Evolutionary conservation across 2,113 vertebrate genomes (phyloP).

Genomic region (Macquaria ambigua): DNA sequence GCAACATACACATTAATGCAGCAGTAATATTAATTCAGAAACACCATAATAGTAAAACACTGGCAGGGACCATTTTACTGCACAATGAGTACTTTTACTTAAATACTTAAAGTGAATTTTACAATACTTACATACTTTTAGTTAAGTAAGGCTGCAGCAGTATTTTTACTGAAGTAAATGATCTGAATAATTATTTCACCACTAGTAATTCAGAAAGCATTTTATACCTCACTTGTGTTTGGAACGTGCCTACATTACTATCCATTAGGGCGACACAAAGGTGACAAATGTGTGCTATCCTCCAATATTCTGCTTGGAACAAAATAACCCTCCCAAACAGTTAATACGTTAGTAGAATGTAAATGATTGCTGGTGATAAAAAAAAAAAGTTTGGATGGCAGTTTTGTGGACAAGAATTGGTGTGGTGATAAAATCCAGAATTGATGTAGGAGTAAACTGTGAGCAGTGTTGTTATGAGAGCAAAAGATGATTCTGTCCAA

Average conservation of each 20-base stretch:
- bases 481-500: not conserved
- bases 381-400: not conserved
- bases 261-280: not conserved
- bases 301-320: not conserved
- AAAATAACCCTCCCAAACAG: not conserved
- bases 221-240: not conserved
- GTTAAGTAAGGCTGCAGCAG: not conserved
- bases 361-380: slow-evolving; percentile 4
- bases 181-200: not conserved
- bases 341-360: not conserved
- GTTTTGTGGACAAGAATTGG: not conserved
- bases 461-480: not conserved
- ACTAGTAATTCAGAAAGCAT: not conserved
- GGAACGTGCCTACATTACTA: not conserved
- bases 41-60: not conserved
- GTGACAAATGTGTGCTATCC: not conserved
- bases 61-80: not conserved
- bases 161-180: not conserved
- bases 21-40: not conserved
- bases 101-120: not conserved
- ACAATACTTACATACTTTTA: not conserved
- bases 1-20: not conserved
- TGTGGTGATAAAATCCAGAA: not conserved
- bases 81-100: not conserved
- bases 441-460: not conserved